A percentile compares a stretch with the other conserved stretches of the same genome.
These are phyloP conservation scores for Pelmatolapia mariae DNA, from an alignment of 2,113 vertebrate species.

Conservation along the genomic window DNA sequence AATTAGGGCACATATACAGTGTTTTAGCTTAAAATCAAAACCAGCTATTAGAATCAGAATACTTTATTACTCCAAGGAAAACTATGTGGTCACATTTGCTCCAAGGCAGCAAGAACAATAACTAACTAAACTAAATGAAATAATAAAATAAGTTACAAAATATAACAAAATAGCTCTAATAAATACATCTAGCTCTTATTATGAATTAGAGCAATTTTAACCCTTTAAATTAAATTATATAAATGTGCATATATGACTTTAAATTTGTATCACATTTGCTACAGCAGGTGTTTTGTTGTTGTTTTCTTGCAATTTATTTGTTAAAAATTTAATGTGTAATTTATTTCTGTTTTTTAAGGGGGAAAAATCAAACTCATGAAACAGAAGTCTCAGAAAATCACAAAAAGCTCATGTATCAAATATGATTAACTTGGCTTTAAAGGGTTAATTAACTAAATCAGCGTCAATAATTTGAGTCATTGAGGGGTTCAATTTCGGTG, in stretches of 20 bases:
- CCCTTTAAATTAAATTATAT: fast-evolving
- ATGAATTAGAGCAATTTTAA: not conserved
- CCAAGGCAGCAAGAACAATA: not conserved
- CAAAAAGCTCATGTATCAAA: not conserved
- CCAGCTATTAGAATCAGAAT: not conserved
- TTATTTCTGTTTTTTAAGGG: not conserved
- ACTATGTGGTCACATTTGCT: not conserved
- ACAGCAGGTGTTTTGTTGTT: not conserved
- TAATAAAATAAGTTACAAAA: not conserved
- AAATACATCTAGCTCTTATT: not conserved
- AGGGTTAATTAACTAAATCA: not conserved
- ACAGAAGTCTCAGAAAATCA: not conserved
- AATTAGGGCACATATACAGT: not conserved
- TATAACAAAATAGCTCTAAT: fast-evolving
- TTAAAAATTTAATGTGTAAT: not conserved
- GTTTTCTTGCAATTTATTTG: not conserved
- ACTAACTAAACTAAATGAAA: not conserved
- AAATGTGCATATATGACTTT: not conserved
- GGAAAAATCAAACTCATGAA: fast-evolving
- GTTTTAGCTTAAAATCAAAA: not conserved
- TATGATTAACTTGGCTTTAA: not conserved
- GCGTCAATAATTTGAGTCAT: not conserved
- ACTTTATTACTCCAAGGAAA: not conserved
- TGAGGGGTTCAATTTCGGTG: fast-evolving
- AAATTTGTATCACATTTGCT: not conserved